A percentile compares a stretch with the other conserved stretches of the same genome.
phyloP scores from a whole-genome alignment of 2,888 invertebrate species.

The Cheilosia variabilis region DNA sequence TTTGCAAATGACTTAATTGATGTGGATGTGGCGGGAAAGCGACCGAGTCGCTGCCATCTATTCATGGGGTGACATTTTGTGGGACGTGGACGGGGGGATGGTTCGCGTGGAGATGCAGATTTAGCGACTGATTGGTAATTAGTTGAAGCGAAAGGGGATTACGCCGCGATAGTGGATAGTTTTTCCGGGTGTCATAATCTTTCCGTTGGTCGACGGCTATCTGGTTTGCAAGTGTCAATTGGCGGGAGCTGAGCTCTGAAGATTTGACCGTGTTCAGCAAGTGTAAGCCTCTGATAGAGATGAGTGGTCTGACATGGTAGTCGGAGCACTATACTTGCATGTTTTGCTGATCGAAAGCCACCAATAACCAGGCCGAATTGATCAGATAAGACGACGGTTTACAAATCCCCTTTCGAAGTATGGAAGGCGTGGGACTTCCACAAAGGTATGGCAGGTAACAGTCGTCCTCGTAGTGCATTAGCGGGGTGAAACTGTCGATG shows the following conservation, averaged over 20 bases:
- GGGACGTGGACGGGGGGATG: background rate
- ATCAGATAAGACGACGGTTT: too few species aligned
- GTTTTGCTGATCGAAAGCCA: too few species aligned
- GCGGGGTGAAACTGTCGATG: too few species aligned
- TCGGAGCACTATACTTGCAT: background rate
- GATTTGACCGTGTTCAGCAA: slow-evolving; percentile 5
- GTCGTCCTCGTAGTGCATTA: too few species aligned
- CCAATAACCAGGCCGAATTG: too few species aligned
- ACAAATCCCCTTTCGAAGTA: too few species aligned
- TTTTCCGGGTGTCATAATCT: slow-evolving; percentile 51
- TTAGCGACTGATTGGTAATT: slow-evolving; percentile 30
- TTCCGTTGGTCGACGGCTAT: background rate
- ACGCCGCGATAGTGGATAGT: slow-evolving; percentile 15
- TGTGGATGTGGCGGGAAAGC: slow-evolving; percentile 67
- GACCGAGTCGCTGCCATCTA: slow-evolving; percentile 54
- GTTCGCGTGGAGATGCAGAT: slow-evolving; percentile 25
- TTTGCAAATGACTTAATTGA: slow-evolving; percentile 76
- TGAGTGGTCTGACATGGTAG: background rate
- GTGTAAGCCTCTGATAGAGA: slow-evolving; percentile 7
- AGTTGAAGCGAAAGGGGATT: slow-evolving; percentile 5
- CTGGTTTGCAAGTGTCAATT: slow-evolving; percentile 14
- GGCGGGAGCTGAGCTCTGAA: slow-evolving; percentile 8
- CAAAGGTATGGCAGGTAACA: too few species aligned
- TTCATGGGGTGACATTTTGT: slow-evolving; percentile 58
- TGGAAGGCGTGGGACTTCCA: too few species aligned